Evolutionary conservation across 2,797 vertebrate genomes (phyloP).

Genomic region (Acestrorhynchus altus): DNA sequence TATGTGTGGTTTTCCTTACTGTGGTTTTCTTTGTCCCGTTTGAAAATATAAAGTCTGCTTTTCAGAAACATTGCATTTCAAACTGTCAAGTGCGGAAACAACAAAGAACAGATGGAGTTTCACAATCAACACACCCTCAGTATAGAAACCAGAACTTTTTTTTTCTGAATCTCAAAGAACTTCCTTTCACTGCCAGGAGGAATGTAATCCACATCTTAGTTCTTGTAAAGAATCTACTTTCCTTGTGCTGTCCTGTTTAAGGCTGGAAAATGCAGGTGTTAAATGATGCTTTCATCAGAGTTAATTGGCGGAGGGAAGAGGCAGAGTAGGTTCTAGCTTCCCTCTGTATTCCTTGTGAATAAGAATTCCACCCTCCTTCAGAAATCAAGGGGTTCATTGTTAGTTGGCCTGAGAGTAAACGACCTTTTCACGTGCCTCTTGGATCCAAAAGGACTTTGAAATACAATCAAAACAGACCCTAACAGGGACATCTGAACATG

Average conservation of each 20-base stretch:
- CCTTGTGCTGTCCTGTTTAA: conserved; percentile 35
- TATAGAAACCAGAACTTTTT: conserved; percentile 32
- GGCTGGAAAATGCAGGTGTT: neutral
- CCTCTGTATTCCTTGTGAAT: conserved; percentile 7
- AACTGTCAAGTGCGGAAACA: conserved; percentile 41
- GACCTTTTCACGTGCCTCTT: conserved; percentile 9
- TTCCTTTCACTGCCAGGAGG: conserved; percentile 36
- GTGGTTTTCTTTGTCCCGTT: neutral
- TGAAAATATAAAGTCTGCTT: neutral
- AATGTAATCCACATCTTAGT: conserved; percentile 42
- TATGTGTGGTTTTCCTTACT: conserved; percentile 14
- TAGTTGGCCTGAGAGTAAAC: neutral
- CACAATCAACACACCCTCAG: conserved; percentile 47
- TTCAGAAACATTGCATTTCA: conserved; percentile 34
- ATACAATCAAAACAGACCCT: conserved; percentile 9
- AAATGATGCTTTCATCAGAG: conserved; percentile 27
- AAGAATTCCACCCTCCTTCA: conserved; percentile 2
- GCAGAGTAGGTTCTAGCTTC: conserved; percentile 20
- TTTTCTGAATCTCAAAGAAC: conserved; percentile 28
- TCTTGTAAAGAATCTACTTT: conserved; percentile 26
- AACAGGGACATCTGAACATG: neutral
- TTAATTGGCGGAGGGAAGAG: neutral
- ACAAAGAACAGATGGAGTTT: conserved; percentile 52
- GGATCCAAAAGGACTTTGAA: neutral
- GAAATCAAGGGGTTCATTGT: conserved; percentile 7